Base-by-base conservation (phyloP, 2,888 invertebrate species). In the Electrophaes corylata region DNA sequence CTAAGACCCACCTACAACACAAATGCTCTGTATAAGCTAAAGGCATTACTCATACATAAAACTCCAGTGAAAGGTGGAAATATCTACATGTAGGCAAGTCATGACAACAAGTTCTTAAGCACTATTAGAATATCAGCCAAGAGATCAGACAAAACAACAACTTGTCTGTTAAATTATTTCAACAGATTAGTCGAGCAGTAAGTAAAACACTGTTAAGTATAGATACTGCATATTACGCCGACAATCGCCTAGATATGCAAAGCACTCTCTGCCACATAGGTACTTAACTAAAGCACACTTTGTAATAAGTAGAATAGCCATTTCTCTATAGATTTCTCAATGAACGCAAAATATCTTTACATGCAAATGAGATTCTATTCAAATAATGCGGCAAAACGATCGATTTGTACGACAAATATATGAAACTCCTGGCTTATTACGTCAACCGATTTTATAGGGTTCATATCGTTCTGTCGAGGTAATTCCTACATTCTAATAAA, bases 381-480 rank as follows among this genome's bases (percentile, higher is more conserved):
- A 73, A 74, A 78, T 79, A 83, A 79, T 77, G 69, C 69, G 64
- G 73, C 79, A 76, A 80, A 86, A 81, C 78, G 83, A 72, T 65
- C 85, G 75, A 84, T 89, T 87, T 86, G 87, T 86, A 78, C 75
- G 76, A 80, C 83, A 81, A 84, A 87, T 86, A 84, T 86, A 86
- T 83, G 84, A 82, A 87, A 83, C 76, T 75, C 75, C 67, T 67
- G 59, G 77, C 80, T 85, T 86, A 86, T 86, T 84, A 84, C 82
- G 80, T 87, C 85, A 82, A 78, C 72, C 64, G 76, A 83, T 70
- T 88, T 88, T 86, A 88, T 85, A 78, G 73, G 69, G 70, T 75
- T 78, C 80, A 86, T 85, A 84, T 81, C 76, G 76, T 73, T 78
- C 80, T 85, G 86, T 86, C 78, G 75, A 73, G 67, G 83, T 80